Conservation (phyloP, 2,797 vertebrate species). For the Cetoscarus ocellatus region DNA sequence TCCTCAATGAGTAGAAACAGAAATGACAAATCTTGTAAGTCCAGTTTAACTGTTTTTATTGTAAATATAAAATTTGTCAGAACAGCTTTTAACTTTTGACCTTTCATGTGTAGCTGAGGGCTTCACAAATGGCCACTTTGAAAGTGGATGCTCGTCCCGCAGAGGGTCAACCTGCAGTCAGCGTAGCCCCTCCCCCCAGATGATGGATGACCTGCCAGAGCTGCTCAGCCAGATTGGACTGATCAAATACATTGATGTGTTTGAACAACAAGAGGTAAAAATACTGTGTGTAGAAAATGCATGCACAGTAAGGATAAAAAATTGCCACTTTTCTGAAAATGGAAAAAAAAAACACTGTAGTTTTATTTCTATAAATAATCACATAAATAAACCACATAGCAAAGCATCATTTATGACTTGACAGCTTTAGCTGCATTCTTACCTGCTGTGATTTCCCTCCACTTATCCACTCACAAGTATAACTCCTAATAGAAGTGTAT, state of each 20-base stretch:
- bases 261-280: conserved; percentile 87
- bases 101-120: conserved; percentile 69
- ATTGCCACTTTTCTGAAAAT: too few species aligned
- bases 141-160: conserved; percentile 70
- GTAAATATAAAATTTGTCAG: too few species aligned
- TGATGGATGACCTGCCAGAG: conserved; percentile 78
- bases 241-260: conserved; percentile 85
- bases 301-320: too few species aligned
- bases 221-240: conserved; percentile 84
- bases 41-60: background rate
- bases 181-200: conserved; percentile 71
- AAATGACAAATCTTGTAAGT: conserved; percentile 74
- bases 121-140: conserved; percentile 74
- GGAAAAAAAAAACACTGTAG: too few species aligned
- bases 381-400: too few species aligned
- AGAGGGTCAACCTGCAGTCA: conserved; percentile 76
- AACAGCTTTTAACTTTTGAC: conserved; percentile 28
- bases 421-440: too few species aligned
- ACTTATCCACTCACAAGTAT: too few species aligned
- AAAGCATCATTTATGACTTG: too few species aligned
- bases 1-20: conserved; percentile 56
- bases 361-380: too few species aligned
- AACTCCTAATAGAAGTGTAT: too few species aligned
- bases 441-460: too few species aligned
- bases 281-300: too few species aligned